These are phyloP conservation scores for Polypterus bichir DNA, from an alignment of 2,113 vertebrate species.

Conservation along the genomic window DNA sequence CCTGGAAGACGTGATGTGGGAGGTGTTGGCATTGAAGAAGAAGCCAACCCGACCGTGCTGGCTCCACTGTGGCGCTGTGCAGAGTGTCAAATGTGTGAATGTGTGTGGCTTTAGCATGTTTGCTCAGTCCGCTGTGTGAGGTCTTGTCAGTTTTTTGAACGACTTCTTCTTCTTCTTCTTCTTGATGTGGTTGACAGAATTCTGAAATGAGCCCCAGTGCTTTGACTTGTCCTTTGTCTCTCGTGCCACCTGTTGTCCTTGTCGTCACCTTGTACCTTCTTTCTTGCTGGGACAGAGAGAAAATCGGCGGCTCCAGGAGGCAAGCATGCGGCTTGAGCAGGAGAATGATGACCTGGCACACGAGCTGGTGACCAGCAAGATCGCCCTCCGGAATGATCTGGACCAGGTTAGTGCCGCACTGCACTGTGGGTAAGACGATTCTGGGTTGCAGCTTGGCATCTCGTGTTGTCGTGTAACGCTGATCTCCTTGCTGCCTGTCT, in stretches of 20 bases:
- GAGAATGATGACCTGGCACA: slow-evolving; percentile 96
- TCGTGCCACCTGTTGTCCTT: slow-evolving; percentile 22
- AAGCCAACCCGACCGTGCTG: too few species aligned
- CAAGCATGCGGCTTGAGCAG: slow-evolving; percentile 93
- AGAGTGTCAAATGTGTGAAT: too few species aligned
- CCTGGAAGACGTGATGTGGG: too few species aligned
- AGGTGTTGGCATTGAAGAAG: too few species aligned
- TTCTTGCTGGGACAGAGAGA: slow-evolving; percentile 63
- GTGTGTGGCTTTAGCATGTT: too few species aligned
- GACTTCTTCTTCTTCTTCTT: slow-evolving; percentile 44
- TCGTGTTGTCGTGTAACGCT: too few species aligned
- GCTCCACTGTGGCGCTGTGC: too few species aligned
- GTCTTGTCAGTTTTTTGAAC: slow-evolving; percentile 38
- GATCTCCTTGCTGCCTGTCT: too few species aligned
- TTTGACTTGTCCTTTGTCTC: background rate
- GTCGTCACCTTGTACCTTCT: slow-evolving; percentile 12
- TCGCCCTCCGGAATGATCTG: slow-evolving; percentile 85
- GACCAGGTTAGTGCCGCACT: slow-evolving; percentile 78
- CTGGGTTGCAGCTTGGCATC: too few species aligned
- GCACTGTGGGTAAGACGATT: too few species aligned
- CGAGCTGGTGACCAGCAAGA: slow-evolving; percentile 96
- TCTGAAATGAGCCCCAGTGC: too few species aligned
- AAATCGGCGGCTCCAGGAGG: slow-evolving; percentile 91
- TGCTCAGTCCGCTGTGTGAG: background rate
- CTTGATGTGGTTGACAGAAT: slow-evolving; percentile 48